Percentiles rank a stretch among this genome's conserved stretches.
phyloP scores from a whole-genome alignment of 2,797 vertebrate species.

The Peromyscus nudipes region DNA sequence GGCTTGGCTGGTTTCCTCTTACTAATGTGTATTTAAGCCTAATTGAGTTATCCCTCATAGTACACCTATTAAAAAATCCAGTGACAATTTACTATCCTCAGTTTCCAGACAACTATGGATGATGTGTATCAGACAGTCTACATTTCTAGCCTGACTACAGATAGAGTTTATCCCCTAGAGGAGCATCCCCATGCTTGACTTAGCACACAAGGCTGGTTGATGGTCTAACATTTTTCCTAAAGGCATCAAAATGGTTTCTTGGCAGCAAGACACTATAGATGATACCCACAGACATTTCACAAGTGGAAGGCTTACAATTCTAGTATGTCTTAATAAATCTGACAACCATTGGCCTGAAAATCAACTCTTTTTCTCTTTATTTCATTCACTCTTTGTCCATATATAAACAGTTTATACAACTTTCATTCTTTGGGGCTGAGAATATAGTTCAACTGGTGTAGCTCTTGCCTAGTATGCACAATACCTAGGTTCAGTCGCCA shows the following conservation, averaged over 20 bases:
- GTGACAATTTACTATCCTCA: background rate
- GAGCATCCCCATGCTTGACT: background rate
- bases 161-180: background rate
- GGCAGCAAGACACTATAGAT: background rate
- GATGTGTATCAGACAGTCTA: background rate
- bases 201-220: background rate
- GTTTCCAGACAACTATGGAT: slow-evolving; percentile 7
- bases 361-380: background rate
- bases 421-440: background rate
- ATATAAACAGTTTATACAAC: background rate
- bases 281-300: background rate
- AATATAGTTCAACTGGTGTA: background rate
- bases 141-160: background rate
- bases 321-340: background rate
- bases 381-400: slow-evolving; percentile 26
- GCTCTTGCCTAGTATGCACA: background rate
- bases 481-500: background rate
- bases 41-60: background rate
- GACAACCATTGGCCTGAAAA: background rate
- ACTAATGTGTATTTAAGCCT: background rate
- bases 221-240: slow-evolving; percentile 55
- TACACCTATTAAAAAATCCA: background rate
- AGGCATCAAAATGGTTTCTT: background rate
- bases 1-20: background rate
- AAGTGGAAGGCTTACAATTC: background rate